Conservation (phyloP, 2,113 vertebrate species). For the Podiceps cristatus region DNA sequence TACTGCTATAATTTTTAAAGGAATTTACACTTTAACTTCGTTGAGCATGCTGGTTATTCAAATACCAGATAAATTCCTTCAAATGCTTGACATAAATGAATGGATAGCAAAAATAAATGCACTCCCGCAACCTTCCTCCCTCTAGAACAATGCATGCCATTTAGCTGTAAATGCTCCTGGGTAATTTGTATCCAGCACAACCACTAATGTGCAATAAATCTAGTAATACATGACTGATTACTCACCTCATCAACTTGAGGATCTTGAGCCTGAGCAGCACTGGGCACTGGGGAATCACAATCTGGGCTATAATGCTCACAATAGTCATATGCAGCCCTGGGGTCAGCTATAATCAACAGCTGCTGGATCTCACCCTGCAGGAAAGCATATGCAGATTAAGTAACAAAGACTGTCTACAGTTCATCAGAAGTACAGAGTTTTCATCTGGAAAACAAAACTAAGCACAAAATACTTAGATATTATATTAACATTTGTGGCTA, state of each 20-base stretch:
- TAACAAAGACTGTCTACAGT: neutral
- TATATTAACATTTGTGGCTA: neutral
- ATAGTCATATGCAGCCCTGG: slow-evolving; percentile 94
- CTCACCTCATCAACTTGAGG: slow-evolving; percentile 85
- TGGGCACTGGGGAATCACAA: slow-evolving; percentile 88
- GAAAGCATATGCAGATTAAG: slow-evolving; percentile 10
- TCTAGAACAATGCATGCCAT: neutral
- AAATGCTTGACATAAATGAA: neutral
- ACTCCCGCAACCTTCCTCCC: neutral
- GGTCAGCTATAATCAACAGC: slow-evolving; percentile 89
- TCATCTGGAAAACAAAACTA: neutral
- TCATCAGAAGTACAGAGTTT: neutral
- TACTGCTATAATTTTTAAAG: neutral
- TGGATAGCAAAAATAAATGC: neutral
- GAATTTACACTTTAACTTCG: neutral
- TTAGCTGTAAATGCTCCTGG: neutral
- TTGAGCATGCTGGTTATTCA: neutral
- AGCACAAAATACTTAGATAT: neutral
- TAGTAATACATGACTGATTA: neutral
- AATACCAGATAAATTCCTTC: neutral
- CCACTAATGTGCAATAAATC: slow-evolving; percentile 26
- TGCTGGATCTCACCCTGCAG: slow-evolving; percentile 97
- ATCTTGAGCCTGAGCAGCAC: slow-evolving; percentile 90
- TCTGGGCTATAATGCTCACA: slow-evolving; percentile 97
- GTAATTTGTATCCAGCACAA: neutral